phyloP scores from a whole-genome alignment of 2,113 vertebrate genomes.

The Eolophus roseicapilla region DNA sequence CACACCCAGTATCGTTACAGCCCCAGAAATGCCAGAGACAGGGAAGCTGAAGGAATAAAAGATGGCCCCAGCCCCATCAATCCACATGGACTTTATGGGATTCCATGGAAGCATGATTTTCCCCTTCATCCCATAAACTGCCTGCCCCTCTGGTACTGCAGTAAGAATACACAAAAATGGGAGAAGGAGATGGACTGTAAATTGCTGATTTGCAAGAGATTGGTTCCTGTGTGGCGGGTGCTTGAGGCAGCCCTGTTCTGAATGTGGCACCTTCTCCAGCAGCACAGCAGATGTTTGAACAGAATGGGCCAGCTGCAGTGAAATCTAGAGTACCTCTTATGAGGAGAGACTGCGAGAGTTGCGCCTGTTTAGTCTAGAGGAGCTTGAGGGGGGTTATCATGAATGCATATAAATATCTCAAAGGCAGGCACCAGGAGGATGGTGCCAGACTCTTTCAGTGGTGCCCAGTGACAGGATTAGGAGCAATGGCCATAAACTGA shows the following conservation, averaged over 20 bases:
- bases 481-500: neutral
- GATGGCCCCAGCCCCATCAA: neutral
- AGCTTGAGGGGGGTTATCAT: neutral
- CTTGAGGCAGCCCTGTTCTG: neutral
- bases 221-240: neutral
- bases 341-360: neutral
- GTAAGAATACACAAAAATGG: neutral
- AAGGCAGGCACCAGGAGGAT: neutral
- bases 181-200: neutral
- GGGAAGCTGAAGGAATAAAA: neutral
- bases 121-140: neutral
- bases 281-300: neutral
- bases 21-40: neutral
- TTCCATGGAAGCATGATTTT: neutral
- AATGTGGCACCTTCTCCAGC: neutral
- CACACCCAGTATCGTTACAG: neutral
- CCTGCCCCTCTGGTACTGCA: neutral
- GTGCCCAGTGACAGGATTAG: neutral
- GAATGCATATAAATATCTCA: neutral
- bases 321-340: neutral
- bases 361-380: neutral
- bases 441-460: neutral
- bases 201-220: neutral
- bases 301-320: neutral
- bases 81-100: fast-evolving